Percentiles rank a stretch among this genome's conserved stretches.
Evolutionary conservation across 2,888 invertebrate genomes (phyloP).

Genomic region (Lingula anatina): DNA sequence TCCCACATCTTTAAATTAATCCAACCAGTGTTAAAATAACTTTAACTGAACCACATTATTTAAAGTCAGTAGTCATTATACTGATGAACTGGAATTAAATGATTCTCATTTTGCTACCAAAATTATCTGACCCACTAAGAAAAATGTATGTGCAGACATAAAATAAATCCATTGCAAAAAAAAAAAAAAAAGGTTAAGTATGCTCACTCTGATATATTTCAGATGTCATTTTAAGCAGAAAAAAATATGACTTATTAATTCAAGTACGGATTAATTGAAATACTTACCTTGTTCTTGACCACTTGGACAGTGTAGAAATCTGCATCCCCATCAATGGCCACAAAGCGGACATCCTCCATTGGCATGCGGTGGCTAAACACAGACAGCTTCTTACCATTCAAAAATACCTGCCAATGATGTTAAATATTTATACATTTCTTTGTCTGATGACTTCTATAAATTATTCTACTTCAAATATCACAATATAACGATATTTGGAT

Average conservation of each 20-base stretch:
- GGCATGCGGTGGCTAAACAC: conserved; percentile 19
- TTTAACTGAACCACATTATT: too few species aligned
- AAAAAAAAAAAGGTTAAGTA: not conserved
- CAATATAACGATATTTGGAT: not conserved
- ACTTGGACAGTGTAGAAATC: conserved; percentile 23
- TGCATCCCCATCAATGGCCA: conserved; percentile 24
- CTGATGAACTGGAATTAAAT: too few species aligned
- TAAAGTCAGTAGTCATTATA: too few species aligned
- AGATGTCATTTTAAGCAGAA: too few species aligned
- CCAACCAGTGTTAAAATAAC: too few species aligned
- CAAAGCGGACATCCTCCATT: conserved; percentile 18
- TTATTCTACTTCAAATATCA: not conserved
- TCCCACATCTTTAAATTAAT: too few species aligned
- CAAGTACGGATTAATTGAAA: not conserved
- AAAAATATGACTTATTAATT: too few species aligned
- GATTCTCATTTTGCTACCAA: too few species aligned
- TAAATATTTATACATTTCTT: not conserved
- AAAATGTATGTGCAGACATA: too few species aligned
- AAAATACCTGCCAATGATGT: conserved; percentile 16
- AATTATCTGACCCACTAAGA: too few species aligned
- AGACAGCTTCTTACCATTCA: conserved; percentile 20
- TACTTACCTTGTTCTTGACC: conserved; percentile 22
- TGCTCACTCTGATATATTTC: too few species aligned
- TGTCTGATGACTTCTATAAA: not conserved
- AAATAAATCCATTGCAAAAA: not conserved